Evolutionary conservation across 1,140 invertebrate genomes (phyloP).

Genomic region (Elysia chlorotica): DNA sequence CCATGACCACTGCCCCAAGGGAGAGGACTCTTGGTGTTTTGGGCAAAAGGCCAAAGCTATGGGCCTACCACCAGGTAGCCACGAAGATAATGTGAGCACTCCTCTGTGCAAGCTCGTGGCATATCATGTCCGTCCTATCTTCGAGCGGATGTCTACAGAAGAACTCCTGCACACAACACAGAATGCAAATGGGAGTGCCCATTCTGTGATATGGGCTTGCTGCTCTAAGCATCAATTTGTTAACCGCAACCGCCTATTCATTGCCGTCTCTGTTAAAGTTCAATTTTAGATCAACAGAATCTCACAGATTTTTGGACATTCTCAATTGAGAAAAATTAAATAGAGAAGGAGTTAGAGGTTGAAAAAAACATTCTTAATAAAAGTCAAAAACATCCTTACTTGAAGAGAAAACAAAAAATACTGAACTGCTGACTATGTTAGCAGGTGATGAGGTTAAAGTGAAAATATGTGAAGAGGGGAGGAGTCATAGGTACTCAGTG

Average conservation of each 20-base stretch:
- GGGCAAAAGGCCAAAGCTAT: neutral
- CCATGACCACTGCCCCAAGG: constrained; percentile 7
- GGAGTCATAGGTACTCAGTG: too few relatives aligned
- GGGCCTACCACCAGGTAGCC: neutral
- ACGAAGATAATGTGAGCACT: neutral
- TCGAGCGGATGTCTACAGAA: neutral
- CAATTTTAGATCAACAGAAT: neutral
- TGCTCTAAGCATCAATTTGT: neutral
- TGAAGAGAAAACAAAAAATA: too few relatives aligned
- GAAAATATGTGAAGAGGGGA: too few relatives aligned
- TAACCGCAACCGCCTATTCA: neutral
- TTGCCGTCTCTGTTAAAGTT: neutral
- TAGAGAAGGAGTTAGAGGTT: too few relatives aligned
- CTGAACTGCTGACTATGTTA: too few relatives aligned
- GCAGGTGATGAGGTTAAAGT: too few relatives aligned
- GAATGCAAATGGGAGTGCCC: neutral
- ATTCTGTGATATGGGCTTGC: neutral
- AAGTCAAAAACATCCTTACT: too few relatives aligned
- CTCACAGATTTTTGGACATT: neutral
- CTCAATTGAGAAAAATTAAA: too few relatives aligned
- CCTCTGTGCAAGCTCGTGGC: neutral
- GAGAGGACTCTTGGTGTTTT: constrained; percentile 12
- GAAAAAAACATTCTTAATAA: too few relatives aligned
- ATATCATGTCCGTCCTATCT: neutral
- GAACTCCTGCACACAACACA: neutral